phyloP scores from a whole-genome alignment of 1,140 invertebrate species.

The Babylonia areolata region DNA sequence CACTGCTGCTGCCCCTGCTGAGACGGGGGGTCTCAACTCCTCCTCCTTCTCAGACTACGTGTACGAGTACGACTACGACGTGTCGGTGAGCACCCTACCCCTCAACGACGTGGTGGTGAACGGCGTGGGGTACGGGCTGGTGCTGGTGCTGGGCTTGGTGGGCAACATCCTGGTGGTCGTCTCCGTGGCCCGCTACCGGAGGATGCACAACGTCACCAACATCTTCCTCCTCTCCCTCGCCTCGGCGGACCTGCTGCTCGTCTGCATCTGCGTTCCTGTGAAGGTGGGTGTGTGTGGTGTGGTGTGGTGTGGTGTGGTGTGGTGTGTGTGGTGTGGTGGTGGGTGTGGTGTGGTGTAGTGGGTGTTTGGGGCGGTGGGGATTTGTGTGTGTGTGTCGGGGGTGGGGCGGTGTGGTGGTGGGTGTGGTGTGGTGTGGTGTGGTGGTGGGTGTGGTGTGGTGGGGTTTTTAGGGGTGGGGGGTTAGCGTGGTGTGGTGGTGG shows the following conservation, averaged over 20 bases:
- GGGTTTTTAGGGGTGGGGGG: too few species aligned
- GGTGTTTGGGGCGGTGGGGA: neutral
- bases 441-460: too few species aligned
- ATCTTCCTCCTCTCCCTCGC: slow-evolving; percentile 83
- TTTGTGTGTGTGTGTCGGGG: neutral
- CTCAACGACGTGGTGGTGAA: slow-evolving; percentile 79
- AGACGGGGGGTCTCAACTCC: too few species aligned
- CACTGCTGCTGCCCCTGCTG: neutral
- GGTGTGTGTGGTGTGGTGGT: neutral
- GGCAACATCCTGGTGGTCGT: slow-evolving; percentile 82
- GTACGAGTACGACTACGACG: slow-evolving; percentile 62
- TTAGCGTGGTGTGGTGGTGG: too few species aligned
- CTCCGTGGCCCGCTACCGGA: slow-evolving; percentile 77
- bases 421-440: too few species aligned
- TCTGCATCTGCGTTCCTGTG: slow-evolving; percentile 85
- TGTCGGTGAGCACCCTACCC: slow-evolving; percentile 51
- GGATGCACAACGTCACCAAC: slow-evolving; percentile 83
- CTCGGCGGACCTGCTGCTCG: slow-evolving; percentile 84
- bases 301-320: neutral
- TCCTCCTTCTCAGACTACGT: slow-evolving; percentile 7
- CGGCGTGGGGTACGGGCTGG: slow-evolving; percentile 81
- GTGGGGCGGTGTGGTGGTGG: too few species aligned
- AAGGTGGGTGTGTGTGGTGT: slow-evolving; percentile 79
- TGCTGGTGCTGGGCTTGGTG: slow-evolving; percentile 80
- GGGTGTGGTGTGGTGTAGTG: neutral